These are phyloP conservation scores for Sepioteuthis lessoniana DNA, from an alignment of 2,888 invertebrate species.

Conservation along the genomic window DNA sequence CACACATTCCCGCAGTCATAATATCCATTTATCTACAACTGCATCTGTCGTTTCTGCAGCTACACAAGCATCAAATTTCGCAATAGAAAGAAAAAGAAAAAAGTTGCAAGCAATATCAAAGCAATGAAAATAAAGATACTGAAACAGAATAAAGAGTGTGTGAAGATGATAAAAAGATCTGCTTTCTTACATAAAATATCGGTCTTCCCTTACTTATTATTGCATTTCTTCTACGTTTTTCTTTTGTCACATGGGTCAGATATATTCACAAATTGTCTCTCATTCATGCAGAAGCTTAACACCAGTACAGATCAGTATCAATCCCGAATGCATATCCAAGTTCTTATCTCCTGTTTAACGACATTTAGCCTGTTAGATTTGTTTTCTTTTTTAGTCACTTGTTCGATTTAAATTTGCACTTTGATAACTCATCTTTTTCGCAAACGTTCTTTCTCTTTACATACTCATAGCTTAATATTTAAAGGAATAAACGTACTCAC, in stretches of 20 bases:
- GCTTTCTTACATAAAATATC: neutral
- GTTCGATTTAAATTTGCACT: neutral
- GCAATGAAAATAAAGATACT: too few species aligned
- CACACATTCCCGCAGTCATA: slow-evolving; percentile 33
- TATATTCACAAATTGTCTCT: neutral
- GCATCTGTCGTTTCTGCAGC: neutral
- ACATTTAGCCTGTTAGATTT: neutral
- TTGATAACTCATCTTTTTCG: too few species aligned
- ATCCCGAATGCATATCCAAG: neutral
- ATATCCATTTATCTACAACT: neutral
- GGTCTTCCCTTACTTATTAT: neutral
- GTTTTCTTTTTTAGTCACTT: neutral
- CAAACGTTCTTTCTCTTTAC: neutral
- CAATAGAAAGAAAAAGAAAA: neutral
- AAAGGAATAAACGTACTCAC: neutral
- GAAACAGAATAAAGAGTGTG: neutral
- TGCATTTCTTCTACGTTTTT: neutral
- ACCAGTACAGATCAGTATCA: neutral
- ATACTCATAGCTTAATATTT: neutral
- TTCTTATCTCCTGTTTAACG: neutral
- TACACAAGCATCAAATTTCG: neutral
- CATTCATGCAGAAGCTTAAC: neutral
- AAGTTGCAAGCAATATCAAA: neutral
- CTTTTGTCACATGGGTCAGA: neutral
- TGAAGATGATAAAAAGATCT: neutral